phyloP scores from a whole-genome alignment of 2,888 invertebrate genomes.

The Spisula subtruncata region DNA sequence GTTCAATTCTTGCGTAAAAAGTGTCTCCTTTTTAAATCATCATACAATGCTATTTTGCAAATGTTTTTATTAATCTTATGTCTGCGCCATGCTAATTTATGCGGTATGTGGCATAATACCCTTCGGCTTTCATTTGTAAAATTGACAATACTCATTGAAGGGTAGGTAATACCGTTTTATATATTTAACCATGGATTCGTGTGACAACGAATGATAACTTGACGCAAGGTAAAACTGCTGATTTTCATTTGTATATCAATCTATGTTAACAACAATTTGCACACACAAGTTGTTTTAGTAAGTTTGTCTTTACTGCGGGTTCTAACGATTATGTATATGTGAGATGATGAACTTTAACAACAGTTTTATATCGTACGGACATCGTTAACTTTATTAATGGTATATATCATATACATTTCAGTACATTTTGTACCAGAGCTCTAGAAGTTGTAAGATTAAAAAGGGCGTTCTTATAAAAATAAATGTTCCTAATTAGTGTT shows the following conservation, averaged over 20 bases:
- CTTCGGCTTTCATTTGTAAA: neutral
- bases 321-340: too few species aligned
- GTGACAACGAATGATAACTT: neutral
- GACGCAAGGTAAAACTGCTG: neutral
- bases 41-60: neutral
- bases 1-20: slow-evolving; percentile 14
- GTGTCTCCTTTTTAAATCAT: neutral
- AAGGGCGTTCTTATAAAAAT: too few species aligned
- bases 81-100: neutral
- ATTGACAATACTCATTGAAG: neutral
- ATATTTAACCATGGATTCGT: neutral
- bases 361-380: too few species aligned
- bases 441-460: too few species aligned
- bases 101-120: neutral
- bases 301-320: too few species aligned
- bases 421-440: too few species aligned
- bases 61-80: neutral
- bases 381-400: too few species aligned
- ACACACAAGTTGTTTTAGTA: too few species aligned
- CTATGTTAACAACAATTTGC: too few species aligned
- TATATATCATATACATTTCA: too few species aligned
- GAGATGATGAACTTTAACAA: too few species aligned
- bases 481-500: too few species aligned
- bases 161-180: neutral
- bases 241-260: neutral